phyloP scores from a whole-genome alignment of 30 jellyfish, hydroid and myxozoan species.

The Chrysaora quinquecirrha region DNA sequence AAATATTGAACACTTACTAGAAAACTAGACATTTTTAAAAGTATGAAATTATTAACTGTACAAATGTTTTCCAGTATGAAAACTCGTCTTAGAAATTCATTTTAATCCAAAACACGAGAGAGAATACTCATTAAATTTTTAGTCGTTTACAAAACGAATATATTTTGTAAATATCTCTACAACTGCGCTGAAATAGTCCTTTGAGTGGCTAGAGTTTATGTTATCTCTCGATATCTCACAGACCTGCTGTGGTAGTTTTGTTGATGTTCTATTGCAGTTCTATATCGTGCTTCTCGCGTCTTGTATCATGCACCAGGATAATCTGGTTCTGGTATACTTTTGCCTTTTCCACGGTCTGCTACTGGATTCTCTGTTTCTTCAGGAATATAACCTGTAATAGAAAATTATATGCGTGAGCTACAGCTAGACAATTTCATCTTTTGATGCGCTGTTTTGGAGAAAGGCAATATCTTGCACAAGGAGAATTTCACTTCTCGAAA shows the following conservation, averaged over 20 bases:
- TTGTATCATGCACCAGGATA: neutral
- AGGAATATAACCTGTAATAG: neutral
- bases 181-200: neutral
- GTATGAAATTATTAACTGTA: too few species aligned
- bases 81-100: too few species aligned
- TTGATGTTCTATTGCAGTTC: neutral
- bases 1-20: too few species aligned
- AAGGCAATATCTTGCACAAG: too few species aligned
- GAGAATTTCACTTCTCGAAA: too few species aligned
- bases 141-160: too few species aligned
- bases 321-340: neutral
- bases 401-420: conserved; percentile 2
- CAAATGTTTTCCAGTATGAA: too few species aligned
- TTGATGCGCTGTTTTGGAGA: too few species aligned
- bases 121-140: too few species aligned
- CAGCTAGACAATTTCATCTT: neutral
- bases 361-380: neutral
- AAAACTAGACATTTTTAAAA: too few species aligned
- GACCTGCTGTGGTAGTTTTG: neutral
- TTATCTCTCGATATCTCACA: neutral
- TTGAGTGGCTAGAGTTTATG: neutral
- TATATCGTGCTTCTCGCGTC: neutral
- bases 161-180: too few species aligned
- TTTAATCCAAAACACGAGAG: too few species aligned
- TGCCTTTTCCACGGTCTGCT: neutral